phyloP scores from a whole-genome alignment of 1,140 invertebrate species.

The Daktulosphaira vitifoliae region DNA sequence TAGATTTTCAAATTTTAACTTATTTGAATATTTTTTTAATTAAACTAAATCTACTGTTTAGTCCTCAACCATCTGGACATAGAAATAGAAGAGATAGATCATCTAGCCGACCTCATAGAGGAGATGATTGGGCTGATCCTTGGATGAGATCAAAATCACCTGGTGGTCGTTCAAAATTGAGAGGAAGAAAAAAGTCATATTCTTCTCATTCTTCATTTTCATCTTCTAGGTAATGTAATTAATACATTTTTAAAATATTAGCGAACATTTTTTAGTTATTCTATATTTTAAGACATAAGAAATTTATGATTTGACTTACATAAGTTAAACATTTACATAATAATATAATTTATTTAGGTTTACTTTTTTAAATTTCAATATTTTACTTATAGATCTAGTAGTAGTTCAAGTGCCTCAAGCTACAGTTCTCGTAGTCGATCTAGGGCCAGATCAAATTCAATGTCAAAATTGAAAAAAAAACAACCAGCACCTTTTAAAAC shows the following conservation, averaged over 20 bases:
- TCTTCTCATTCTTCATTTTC: slow-evolving; percentile 69
- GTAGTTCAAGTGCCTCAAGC: slow-evolving; percentile 48
- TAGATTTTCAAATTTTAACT: slow-evolving; percentile 33
- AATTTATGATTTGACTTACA: no score
- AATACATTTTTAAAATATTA: not conserved
- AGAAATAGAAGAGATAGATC: slow-evolving; percentile 30
- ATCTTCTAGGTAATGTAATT: slow-evolving; percentile 53
- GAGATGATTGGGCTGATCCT: slow-evolving; percentile 85
- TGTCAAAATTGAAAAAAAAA: slow-evolving; percentile 36
- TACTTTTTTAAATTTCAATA: not conserved
- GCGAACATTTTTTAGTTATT: no score
- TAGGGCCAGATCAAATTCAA: slow-evolving; percentile 41
- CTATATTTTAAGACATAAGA: no score
- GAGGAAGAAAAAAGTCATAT: slow-evolving; percentile 52
- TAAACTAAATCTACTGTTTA: not conserved
- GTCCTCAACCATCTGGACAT: slow-evolving; percentile 29
- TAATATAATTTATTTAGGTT: no score
- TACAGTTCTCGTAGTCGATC: slow-evolving; percentile 48
- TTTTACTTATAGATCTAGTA: slow-evolving; percentile 46
- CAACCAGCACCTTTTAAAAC: slow-evolving; percentile 2
- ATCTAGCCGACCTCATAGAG: slow-evolving; percentile 44
- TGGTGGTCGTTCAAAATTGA: slow-evolving; percentile 45
- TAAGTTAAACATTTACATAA: no score
- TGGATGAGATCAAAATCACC: slow-evolving; percentile 76
- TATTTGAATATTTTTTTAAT: not conserved